A percentile compares a stretch with the other conserved stretches of the same genome.
Conservation (phyloP, 1,140 invertebrate genomes). For the Nephila pilipes region DNA sequence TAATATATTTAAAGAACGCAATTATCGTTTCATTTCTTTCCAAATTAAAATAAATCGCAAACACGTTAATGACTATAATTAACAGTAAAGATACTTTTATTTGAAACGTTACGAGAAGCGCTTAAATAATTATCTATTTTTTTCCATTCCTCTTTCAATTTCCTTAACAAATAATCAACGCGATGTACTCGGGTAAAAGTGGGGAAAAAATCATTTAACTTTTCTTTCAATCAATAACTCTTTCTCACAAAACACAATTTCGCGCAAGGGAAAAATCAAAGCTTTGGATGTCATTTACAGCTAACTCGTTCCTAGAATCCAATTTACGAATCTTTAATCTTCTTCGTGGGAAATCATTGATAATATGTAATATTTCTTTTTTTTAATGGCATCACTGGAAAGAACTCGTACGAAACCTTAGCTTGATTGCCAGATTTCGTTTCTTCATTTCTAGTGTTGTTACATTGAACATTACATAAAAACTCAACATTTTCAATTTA, state of each 20-base stretch:
- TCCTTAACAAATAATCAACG: slow-evolving; percentile 68
- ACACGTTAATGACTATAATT: slow-evolving; percentile 75
- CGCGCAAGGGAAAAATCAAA: slow-evolving; percentile 62
- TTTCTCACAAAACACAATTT: slow-evolving; percentile 66
- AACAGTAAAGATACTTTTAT: slow-evolving; percentile 70
- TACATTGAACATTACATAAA: slow-evolving; percentile 12
- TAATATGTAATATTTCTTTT: slow-evolving; percentile 72
- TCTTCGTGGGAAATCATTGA: slow-evolving; percentile 69
- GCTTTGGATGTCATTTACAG: slow-evolving; percentile 70
- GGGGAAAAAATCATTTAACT: slow-evolving; percentile 71
- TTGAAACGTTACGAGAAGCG: slow-evolving; percentile 28
- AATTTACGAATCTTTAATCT: slow-evolving; percentile 74
- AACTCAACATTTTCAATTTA: slow-evolving; percentile 70
- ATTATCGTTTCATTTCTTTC: slow-evolving; percentile 75
- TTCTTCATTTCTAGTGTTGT: slow-evolving; percentile 72
- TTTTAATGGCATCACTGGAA: slow-evolving; percentile 47
- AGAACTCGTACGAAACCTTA: slow-evolving; percentile 53
- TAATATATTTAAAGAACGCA: slow-evolving; percentile 60
- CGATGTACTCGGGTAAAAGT: neutral
- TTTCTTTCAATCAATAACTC: slow-evolving; percentile 56
- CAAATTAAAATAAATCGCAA: slow-evolving; percentile 76
- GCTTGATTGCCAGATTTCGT: slow-evolving; percentile 76
- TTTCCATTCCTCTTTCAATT: slow-evolving; percentile 63
- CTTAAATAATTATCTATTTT: slow-evolving; percentile 73
- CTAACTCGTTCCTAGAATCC: slow-evolving; percentile 63